phyloP scores from a whole-genome alignment of 2,113 vertebrate species.

The Sturnus vulgaris region DNA sequence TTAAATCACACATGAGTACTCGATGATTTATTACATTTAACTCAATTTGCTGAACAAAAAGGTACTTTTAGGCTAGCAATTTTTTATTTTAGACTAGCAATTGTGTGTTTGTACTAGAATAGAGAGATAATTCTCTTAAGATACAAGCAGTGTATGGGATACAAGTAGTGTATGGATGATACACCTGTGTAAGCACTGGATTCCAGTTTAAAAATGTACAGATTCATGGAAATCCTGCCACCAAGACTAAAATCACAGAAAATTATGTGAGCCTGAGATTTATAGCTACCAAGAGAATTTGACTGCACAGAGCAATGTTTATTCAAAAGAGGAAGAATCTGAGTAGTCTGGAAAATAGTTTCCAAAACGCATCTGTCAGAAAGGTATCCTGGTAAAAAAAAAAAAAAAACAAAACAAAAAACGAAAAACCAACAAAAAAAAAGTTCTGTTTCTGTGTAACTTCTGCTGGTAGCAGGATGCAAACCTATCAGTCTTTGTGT shows the following conservation, averaged over 20 bases:
- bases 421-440: background rate
- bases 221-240: background rate
- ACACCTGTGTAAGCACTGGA: background rate
- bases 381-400: background rate
- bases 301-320: background rate
- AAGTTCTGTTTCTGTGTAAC: background rate
- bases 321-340: background rate
- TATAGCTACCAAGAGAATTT: background rate
- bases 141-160: background rate
- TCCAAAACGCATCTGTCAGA: background rate
- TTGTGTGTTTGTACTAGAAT: background rate
- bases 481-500: background rate
- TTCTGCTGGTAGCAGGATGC: background rate
- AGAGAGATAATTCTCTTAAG: background rate
- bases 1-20: background rate
- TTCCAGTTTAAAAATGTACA: background rate
- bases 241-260: background rate
- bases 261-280: background rate
- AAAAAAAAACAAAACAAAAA: background rate
- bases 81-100: background rate
- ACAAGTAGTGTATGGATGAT: background rate
- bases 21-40: background rate
- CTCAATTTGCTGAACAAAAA: background rate
- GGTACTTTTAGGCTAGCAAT: background rate
- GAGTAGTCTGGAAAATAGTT: background rate